Conservation (phyloP, 2,888 invertebrate genomes). For the Axea sp. region DNA sequence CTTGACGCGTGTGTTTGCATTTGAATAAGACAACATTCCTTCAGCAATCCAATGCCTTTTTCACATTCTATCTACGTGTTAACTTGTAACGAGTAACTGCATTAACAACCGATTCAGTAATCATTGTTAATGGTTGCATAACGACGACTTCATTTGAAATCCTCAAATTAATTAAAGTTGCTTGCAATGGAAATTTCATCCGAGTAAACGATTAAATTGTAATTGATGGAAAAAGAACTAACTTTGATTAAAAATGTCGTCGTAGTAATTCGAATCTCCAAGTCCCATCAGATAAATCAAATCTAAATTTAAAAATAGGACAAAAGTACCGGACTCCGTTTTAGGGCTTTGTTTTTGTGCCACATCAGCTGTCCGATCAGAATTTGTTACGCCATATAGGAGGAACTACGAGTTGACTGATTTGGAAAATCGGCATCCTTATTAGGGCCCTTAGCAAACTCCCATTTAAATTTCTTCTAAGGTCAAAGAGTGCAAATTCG, state of each 20-base stretch:
- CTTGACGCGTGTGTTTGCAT: slow-evolving; percentile 9
- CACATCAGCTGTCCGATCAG: slow-evolving; percentile 36
- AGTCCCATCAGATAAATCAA: slow-evolving; percentile 22
- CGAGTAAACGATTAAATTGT: slow-evolving; percentile 5
- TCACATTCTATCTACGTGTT: slow-evolving; percentile 15
- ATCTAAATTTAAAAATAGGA: slow-evolving; percentile 6
- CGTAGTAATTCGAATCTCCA: not conserved
- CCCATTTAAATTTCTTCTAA: slow-evolving; percentile 30
- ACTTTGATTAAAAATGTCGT: not conserved
- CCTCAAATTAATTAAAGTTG: slow-evolving; percentile 1
- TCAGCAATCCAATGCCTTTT: slow-evolving; percentile 5
- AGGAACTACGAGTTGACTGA: slow-evolving; percentile 26
- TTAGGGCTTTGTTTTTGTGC: slow-evolving; percentile 40
- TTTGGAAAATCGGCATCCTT: slow-evolving; percentile 44
- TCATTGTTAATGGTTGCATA: slow-evolving; percentile 25
- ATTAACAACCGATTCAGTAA: slow-evolving; percentile 10
- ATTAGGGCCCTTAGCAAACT: slow-evolving; percentile 23
- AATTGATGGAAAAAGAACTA: slow-evolving; percentile 2
- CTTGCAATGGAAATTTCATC: slow-evolving; percentile 2
- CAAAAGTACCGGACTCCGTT: slow-evolving; percentile 9
- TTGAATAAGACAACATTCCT: slow-evolving; percentile 26
- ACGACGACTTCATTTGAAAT: slow-evolving; percentile 11
- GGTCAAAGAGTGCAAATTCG: slow-evolving; percentile 32
- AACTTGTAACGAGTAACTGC: not conserved
- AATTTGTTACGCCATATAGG: slow-evolving; percentile 44